Percentiles rank a stretch among this genome's conserved stretches.
phyloP scores from a whole-genome alignment of 2,113 vertebrate genomes.

The Ailurus styani region DNA sequence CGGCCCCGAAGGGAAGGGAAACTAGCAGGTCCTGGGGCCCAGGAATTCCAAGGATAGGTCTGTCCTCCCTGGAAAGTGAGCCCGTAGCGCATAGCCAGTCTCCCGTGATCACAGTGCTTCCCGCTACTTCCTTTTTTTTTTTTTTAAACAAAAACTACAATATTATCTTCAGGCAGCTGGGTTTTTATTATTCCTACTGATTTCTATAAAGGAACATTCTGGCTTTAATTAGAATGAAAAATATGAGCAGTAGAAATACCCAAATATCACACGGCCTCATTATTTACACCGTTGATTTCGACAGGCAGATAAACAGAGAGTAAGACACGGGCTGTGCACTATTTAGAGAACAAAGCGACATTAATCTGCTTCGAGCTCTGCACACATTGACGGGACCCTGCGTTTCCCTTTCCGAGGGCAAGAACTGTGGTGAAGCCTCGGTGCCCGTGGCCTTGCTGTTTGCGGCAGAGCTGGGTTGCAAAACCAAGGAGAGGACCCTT shows the following conservation, averaged over 20 bases:
- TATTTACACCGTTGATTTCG: slow-evolving; percentile 54
- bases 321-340: neutral
- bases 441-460: accelerated
- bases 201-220: slow-evolving; percentile 59
- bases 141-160: neutral
- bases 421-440: accelerated
- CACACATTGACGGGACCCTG: neutral
- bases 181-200: slow-evolving; percentile 52
- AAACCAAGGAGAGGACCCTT: neutral
- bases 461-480: neutral
- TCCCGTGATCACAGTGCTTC: neutral
- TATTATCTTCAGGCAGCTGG: slow-evolving; percentile 43
- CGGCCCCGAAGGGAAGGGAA: neutral
- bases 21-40: neutral
- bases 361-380: neutral
- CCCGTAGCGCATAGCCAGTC: too few species aligned
- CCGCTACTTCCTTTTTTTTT: neutral
- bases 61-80: neutral
- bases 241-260: slow-evolving; percentile 55
- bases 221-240: slow-evolving; percentile 69
- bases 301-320: slow-evolving; percentile 51
- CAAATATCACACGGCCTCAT: slow-evolving; percentile 47
- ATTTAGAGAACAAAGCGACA: neutral
- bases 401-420: neutral
- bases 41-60: neutral